Evolutionary conservation across 2,888 invertebrate species (phyloP).

Genomic region (Polymixis flavicincta): DNA sequence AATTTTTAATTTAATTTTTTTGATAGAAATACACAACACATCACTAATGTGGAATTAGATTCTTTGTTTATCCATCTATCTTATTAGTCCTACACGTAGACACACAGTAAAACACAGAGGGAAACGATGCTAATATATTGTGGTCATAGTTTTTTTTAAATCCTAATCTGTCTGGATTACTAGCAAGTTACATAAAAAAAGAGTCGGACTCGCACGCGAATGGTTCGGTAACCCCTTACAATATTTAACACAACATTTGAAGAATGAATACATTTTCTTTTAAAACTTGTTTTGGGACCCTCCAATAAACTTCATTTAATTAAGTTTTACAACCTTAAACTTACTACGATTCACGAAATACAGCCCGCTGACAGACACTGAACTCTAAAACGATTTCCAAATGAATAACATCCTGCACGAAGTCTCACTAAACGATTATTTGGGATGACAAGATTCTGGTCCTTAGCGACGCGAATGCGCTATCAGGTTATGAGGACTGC

Average conservation of each 20-base stretch:
- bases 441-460: not conserved
- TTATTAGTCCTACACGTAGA: not conserved
- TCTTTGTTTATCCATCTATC: not conserved
- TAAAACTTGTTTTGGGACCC: too few species aligned
- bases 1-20: too few species aligned
- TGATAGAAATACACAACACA: not conserved
- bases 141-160: not conserved
- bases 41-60: not conserved
- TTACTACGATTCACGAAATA: too few species aligned
- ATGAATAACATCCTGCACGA: not conserved
- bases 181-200: not conserved
- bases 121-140: not conserved
- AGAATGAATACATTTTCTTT: too few species aligned
- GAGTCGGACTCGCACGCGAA: too few species aligned
- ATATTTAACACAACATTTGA: too few species aligned
- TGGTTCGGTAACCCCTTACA: too few species aligned
- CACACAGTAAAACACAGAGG: too few species aligned
- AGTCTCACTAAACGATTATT: not conserved
- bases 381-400: not conserved
- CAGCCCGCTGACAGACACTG: too few species aligned
- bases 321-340: too few species aligned
- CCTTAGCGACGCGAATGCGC: not conserved
- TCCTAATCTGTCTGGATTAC: not conserved
- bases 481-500: not conserved
- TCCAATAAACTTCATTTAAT: too few species aligned